Base-by-base conservation (phyloP, 2,113 vertebrate species). In the Spilogale gracilis region DNA sequence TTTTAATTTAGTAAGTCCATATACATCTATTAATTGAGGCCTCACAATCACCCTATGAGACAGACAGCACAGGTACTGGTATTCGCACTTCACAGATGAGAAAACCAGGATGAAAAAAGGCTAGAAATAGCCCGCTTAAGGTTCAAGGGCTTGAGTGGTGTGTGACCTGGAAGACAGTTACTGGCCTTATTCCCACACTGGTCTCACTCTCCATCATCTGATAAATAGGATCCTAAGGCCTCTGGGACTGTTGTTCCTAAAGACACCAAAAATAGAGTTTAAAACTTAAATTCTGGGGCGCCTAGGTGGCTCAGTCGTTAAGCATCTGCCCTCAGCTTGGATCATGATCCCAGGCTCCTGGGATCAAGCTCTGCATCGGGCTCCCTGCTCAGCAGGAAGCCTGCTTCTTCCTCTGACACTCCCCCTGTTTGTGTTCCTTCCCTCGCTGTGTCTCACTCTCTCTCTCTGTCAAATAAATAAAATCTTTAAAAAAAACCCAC, bases 1-100 rank as follows among this genome's bases (percentile, higher is more conserved):
- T 95, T 81, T 38, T 80, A 18, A 18, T 84, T 89, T 85, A 65
- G 18, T 61, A 60, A 90, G 71, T 60, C 89, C 32, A 67, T 74
- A 61, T 27, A 12, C 2, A 18, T 56, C 65, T 61, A 84, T 54
- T 56, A 45, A 88, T 1, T 65, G 23, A 74, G 61, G 43, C 21
- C 50, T 69, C 65, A 76, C 43, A 61, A 76, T 81, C 67, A 95
- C 14, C 67, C 48, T 88, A 13, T 52, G 38, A 61, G 60, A 80
- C 45, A 58, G 18, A 78, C 6, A 60, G 13, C 48, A 73, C 38
- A 78, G 54, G 45, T 82, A 25, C 25, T 63, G 32, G 8, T 18
- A 9, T 56, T 12, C 25, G 20, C 6, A 21, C 48, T 78, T n/a
- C 50, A 96, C 56, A 43, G 38, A 82, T 50, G 16, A 87, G 54